These are phyloP conservation scores for Acanthochromis polyacanthus DNA, from an alignment of 2,113 vertebrate genomes.

Conservation along the genomic window DNA sequence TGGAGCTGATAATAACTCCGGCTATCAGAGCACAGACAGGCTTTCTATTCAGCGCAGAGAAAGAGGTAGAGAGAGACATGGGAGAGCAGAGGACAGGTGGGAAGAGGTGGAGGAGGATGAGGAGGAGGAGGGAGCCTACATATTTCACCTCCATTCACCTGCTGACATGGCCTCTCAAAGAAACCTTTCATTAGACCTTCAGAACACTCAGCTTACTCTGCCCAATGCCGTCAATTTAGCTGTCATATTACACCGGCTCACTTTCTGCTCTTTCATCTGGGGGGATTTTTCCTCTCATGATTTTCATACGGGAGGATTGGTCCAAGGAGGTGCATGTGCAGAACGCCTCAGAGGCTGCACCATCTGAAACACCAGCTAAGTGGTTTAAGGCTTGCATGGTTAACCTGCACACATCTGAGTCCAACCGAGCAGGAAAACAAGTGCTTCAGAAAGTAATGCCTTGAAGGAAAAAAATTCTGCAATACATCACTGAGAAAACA, in stretches of 20 bases:
- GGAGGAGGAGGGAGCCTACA: conserved; percentile 38
- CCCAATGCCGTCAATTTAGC: conserved; percentile 70
- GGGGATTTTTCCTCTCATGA: conserved; percentile 73
- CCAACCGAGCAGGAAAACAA: conserved; percentile 24
- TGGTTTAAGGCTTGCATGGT: conserved; percentile 61
- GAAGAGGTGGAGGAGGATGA: conserved; percentile 7
- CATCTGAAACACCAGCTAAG: conserved; percentile 62
- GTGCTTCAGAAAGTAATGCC: conserved; percentile 15
- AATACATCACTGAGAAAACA: conserved; percentile 14
- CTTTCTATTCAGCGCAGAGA: conserved; percentile 58
- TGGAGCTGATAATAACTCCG: conserved; percentile 50
- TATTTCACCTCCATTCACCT: conserved; percentile 81
- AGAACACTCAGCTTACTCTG: conserved; percentile 69
- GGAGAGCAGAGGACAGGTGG: too few relatives aligned
- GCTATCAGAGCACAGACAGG: conserved; percentile 51
- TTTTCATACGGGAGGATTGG: conserved; percentile 66
- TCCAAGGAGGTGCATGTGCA: conserved; percentile 49
- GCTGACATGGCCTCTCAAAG: conserved; percentile 79
- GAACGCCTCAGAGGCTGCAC: conserved; percentile 57
- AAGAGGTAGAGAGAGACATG: neutral
- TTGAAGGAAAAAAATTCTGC: conserved; percentile 44
- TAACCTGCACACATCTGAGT: conserved; percentile 57
- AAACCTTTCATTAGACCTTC: conserved; percentile 80
- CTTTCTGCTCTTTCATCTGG: conserved; percentile 72
- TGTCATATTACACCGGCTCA: conserved; percentile 74